A percentile compares a stretch with the other conserved stretches of the same genome.
phyloP scores from a whole-genome alignment of 2,797 vertebrate species.

The Australoheros facetus region DNA sequence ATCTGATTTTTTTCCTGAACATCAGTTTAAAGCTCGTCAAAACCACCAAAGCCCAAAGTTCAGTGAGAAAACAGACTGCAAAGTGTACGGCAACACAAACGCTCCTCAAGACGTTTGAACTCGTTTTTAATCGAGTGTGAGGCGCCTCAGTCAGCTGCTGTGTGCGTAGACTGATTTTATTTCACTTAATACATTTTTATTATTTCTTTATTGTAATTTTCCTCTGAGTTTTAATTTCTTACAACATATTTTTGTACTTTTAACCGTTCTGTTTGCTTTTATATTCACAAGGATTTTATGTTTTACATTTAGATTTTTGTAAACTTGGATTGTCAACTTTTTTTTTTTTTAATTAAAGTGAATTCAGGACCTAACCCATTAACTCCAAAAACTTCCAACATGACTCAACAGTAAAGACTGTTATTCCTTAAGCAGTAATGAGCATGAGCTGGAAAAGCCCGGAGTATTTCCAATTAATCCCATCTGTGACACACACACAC shows the following conservation, averaged over 20 bases:
- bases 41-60: background rate
- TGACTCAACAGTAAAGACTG: background rate
- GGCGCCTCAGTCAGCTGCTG: too few relatives aligned
- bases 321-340: too few relatives aligned
- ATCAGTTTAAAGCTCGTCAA: background rate
- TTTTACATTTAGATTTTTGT: too few relatives aligned
- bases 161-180: too few relatives aligned
- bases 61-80: too few relatives aligned
- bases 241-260: too few relatives aligned
- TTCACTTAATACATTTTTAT: background rate
- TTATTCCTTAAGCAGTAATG: fast-evolving
- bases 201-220: background rate
- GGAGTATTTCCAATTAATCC: background rate
- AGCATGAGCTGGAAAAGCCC: background rate
- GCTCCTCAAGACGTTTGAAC: background rate
- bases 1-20: background rate
- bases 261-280: too few relatives aligned
- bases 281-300: too few relatives aligned
- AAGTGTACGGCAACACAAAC: background rate
- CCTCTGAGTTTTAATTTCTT: background rate
- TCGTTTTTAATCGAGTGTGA: background rate
- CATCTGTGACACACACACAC: background rate
- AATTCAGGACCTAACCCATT: background rate
- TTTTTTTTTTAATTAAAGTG: too few relatives aligned
- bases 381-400: background rate